Percentiles rank a stretch among this genome's conserved stretches.
Conservation (phyloP, 2,888 invertebrate species). For the Dasysyrphus albostriatus region DNA sequence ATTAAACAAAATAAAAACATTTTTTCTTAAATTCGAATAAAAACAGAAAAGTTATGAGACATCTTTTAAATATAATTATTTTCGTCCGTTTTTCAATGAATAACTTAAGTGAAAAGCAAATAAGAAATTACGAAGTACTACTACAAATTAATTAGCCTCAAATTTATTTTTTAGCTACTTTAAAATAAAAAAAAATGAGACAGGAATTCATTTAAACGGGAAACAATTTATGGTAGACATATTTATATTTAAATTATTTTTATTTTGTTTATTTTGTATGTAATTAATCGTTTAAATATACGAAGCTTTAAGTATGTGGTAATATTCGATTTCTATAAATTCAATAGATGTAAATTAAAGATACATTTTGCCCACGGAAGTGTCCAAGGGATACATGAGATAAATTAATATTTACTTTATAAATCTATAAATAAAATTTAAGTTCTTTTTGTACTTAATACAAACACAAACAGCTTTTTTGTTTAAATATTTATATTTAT, state of each 20-base stretch:
- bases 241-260: slow-evolving; percentile 15
- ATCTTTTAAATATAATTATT: slow-evolving; percentile 72
- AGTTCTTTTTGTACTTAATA: slow-evolving; percentile 37
- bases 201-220: slow-evolving; percentile 47
- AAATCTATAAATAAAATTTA: slow-evolving; percentile 17
- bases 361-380: slow-evolving; percentile 26
- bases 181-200: slow-evolving; percentile 51
- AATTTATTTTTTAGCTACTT: slow-evolving; percentile 69
- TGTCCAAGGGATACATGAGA: slow-evolving; percentile 36
- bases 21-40: slow-evolving; percentile 65
- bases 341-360: slow-evolving; percentile 24
- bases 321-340: slow-evolving; percentile 24
- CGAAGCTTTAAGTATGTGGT: slow-evolving; percentile 9
- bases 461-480: slow-evolving; percentile 27
- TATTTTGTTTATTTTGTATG: slow-evolving; percentile 10
- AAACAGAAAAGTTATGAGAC: slow-evolving; percentile 52
- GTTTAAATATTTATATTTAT: slow-evolving; percentile 50
- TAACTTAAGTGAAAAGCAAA: slow-evolving; percentile 52
- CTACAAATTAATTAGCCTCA: slow-evolving; percentile 66
- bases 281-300: not conserved
- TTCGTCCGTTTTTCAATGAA: slow-evolving; percentile 73
- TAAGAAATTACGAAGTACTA: slow-evolving; percentile 54
- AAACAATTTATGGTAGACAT: slow-evolving; percentile 65
- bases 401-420: slow-evolving; percentile 23
- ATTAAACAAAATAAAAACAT: slow-evolving; percentile 42